These are phyloP conservation scores for Coracias cyanogaster DNA, from an alignment of 2,797 vertebrate genomes.

Conservation along the genomic window DNA sequence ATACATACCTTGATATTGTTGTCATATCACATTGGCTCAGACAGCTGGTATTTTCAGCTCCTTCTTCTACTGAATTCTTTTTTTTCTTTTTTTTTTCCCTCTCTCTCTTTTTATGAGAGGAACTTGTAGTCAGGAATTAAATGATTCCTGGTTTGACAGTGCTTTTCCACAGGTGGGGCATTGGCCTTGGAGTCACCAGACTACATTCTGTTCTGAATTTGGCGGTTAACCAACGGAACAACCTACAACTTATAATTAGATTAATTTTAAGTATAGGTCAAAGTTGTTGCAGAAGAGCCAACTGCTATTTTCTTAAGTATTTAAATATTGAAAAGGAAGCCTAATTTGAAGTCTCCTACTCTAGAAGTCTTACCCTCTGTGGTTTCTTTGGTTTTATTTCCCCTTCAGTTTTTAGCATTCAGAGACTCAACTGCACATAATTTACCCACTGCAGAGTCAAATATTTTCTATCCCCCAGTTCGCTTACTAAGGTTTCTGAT, in stretches of 20 bases:
- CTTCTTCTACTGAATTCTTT: neutral
- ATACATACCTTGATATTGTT: neutral
- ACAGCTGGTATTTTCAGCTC: neutral
- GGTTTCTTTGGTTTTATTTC: neutral
- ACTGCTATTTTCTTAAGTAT: neutral
- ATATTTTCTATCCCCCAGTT: neutral
- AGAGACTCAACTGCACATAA: neutral
- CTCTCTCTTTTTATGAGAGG: neutral
- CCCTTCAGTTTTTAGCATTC: neutral
- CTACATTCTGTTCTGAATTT: neutral
- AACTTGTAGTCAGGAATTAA: neutral
- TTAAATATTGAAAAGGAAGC: neutral
- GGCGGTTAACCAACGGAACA: neutral
- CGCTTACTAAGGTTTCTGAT: neutral
- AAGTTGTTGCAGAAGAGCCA: neutral
- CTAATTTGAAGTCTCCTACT: neutral
- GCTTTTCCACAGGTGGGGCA: neutral
- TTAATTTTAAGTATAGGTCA: neutral
- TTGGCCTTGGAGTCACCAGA: neutral
- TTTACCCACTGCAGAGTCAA: neutral
- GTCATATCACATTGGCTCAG: neutral
- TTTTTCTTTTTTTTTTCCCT: fast-evolving
- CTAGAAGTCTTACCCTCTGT: neutral
- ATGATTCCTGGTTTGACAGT: neutral
- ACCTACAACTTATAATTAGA: neutral